Evolutionary conservation across 2,888 invertebrate genomes (phyloP).

Genomic region (Hemicrepidius hirtus): DNA sequence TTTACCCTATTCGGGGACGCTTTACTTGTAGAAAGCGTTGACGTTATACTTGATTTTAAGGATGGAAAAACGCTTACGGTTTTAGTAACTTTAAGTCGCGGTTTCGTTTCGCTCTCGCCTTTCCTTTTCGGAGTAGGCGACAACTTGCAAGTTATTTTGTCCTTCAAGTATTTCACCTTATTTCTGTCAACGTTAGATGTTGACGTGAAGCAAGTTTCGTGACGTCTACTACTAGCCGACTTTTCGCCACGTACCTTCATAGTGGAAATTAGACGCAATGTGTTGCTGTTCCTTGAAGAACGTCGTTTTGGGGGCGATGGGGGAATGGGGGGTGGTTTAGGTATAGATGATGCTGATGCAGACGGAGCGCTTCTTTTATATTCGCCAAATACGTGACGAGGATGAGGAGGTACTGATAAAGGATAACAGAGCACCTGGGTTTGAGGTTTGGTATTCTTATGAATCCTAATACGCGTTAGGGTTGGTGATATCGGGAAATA

Average conservation of each 20-base stretch:
- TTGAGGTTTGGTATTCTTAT: slow-evolving; percentile 76
- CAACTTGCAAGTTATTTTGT: slow-evolving; percentile 78
- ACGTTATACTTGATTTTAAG: slow-evolving; percentile 66
- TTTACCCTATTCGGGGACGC: slow-evolving; percentile 71
- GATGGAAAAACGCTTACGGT: slow-evolving; percentile 65
- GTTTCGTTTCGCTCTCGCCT: slow-evolving; percentile 58
- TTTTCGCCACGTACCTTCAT: slow-evolving; percentile 69
- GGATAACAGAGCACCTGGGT: slow-evolving; percentile 80
- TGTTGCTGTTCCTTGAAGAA: slow-evolving; percentile 84
- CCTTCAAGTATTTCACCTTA: slow-evolving; percentile 78
- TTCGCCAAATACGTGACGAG: slow-evolving; percentile 75
- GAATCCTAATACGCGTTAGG: slow-evolving; percentile 86
- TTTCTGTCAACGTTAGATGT: slow-evolving; percentile 69
- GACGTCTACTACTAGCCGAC: slow-evolving; percentile 68
- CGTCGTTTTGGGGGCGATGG: slow-evolving; percentile 85
- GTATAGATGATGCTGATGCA: slow-evolving; percentile 79
- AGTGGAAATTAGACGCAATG: slow-evolving; percentile 79
- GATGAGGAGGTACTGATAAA: slow-evolving; percentile 69
- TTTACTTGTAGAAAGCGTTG: slow-evolving; percentile 67
- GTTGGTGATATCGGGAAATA: slow-evolving; percentile 89
- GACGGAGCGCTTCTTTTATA: slow-evolving; percentile 78
- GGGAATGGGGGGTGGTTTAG: slow-evolving; percentile 78
- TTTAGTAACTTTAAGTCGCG: slow-evolving; percentile 63
- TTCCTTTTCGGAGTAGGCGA: slow-evolving; percentile 58
- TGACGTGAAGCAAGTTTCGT: slow-evolving; percentile 73